Percentiles rank a stretch among this genome's conserved stretches.
Conservation (phyloP, 2,113 vertebrate species). For the Aspidoscelis tigris region DNA sequence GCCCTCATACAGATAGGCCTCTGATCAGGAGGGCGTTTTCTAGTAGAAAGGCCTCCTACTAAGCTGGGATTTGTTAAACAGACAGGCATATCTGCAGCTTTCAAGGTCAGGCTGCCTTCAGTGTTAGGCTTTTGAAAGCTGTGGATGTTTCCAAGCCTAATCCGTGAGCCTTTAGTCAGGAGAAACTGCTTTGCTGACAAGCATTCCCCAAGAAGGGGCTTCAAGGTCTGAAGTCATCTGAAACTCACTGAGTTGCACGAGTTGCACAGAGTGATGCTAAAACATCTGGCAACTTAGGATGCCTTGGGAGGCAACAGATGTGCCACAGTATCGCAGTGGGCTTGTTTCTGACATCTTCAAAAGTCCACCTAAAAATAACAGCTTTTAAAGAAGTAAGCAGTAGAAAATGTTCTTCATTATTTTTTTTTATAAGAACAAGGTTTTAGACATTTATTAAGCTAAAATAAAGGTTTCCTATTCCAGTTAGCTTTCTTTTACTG, state of each 20-base stretch:
- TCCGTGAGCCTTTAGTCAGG: conserved; percentile 9
- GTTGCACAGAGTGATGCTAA: background rate
- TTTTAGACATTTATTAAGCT: background rate
- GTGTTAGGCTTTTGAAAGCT: background rate
- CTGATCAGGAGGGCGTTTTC: too few species aligned
- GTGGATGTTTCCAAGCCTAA: background rate
- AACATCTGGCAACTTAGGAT: conserved; percentile 21
- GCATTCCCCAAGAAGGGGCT: conserved; percentile 2
- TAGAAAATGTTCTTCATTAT: background rate
- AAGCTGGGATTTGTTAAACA: too few species aligned
- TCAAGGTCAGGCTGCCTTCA: background rate
- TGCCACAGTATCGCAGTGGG: background rate
- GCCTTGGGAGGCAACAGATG: conserved; percentile 27
- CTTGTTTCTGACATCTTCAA: conserved; percentile 3
- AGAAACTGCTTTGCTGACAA: background rate
- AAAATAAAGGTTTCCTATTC: background rate
- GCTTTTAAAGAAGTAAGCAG: background rate
- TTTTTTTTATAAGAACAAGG: background rate
- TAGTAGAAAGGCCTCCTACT: too few species aligned
- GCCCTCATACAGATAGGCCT: too few species aligned
- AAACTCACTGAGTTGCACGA: background rate
- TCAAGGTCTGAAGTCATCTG: background rate
- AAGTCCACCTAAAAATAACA: conserved; percentile 9
- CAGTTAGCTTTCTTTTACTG: background rate
- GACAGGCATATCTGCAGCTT: background rate